A percentile compares a stretch with the other conserved stretches of the same genome.
These are phyloP conservation scores for Drosophila sp. DNA, from an alignment of 1,140 invertebrate genomes.

Conservation along the genomic window DNA sequence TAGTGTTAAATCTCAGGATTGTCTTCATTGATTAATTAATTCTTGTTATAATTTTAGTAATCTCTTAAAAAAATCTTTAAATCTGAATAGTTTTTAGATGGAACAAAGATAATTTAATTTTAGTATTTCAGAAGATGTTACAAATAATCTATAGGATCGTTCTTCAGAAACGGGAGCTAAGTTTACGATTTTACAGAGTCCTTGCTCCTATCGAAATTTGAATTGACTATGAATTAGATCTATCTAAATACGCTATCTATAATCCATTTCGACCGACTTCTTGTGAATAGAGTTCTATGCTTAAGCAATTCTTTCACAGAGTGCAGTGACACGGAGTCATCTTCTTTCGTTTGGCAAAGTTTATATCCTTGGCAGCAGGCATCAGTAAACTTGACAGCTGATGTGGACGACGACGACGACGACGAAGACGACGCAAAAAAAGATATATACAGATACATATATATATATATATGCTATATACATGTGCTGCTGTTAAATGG, in stretches of 20 bases:
- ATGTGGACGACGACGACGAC: slow-evolving; percentile 42
- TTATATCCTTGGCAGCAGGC: slow-evolving; percentile 72
- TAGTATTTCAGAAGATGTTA: no score
- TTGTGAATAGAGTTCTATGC: neutral
- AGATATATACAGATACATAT: slow-evolving; percentile 2
- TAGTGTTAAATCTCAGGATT: no score
- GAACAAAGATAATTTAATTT: no score
- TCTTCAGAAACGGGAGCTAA: no score
- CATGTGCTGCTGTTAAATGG: slow-evolving; percentile 57
- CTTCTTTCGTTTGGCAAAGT: slow-evolving; percentile 30
- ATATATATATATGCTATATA: slow-evolving; percentile 7
- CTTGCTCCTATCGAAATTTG: no score
- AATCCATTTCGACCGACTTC: neutral
- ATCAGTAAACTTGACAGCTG: slow-evolving; percentile 78
- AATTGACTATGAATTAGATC: neutral
- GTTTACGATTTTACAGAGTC: no score
- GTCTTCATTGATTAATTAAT: no score
- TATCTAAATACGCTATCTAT: neutral
- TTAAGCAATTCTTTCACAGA: neutral
- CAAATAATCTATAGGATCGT: no score
- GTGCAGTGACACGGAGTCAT: neutral
- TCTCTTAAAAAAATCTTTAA: no score
- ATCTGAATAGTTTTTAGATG: no score
- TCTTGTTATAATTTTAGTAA: no score
- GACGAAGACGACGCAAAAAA: slow-evolving; percentile 31